phyloP scores from a whole-genome alignment of 2,797 vertebrate species.

The Lindbergichthys nudifrons region DNA sequence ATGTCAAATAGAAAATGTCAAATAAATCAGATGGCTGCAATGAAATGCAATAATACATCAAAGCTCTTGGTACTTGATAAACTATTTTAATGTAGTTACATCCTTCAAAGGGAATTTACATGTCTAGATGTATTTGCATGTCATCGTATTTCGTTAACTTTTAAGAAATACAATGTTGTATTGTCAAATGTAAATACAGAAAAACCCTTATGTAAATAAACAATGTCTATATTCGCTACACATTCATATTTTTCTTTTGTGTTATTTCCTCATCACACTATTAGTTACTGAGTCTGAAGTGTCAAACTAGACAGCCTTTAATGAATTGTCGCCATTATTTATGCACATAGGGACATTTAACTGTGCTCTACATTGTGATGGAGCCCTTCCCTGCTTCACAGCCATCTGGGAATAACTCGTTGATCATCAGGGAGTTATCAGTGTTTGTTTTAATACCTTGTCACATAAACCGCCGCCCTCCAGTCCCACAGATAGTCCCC shows the following conservation, averaged over 20 bases:
- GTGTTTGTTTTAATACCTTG: conserved; percentile 22
- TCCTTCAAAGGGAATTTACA: not conserved
- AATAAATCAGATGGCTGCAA: not conserved
- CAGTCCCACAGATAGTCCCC: conserved; percentile 1
- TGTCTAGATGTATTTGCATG: not conserved
- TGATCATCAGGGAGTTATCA: conserved; percentile 36
- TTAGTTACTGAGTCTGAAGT: not conserved
- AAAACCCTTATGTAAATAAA: not conserved
- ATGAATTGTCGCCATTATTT: conserved; percentile 3
- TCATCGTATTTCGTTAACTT: not conserved
- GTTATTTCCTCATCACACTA: not conserved
- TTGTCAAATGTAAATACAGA: not conserved
- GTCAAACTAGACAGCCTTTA: not conserved
- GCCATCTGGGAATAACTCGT: conserved; percentile 17
- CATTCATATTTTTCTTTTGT: not conserved
- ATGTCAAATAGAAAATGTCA: not conserved
- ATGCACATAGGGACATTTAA: conserved; percentile 10
- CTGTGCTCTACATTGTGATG: conserved; percentile 4
- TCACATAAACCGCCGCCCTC: conserved; percentile 22
- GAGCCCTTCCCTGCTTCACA: not conserved
- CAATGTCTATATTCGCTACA: not conserved
- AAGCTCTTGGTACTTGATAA: not conserved
- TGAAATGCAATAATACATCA: not conserved
- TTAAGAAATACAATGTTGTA: not conserved
- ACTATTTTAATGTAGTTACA: conserved; percentile 6